Evolutionary conservation across 2,113 vertebrate species (phyloP).

Genomic region (Salvelinus fontinalis): DNA sequence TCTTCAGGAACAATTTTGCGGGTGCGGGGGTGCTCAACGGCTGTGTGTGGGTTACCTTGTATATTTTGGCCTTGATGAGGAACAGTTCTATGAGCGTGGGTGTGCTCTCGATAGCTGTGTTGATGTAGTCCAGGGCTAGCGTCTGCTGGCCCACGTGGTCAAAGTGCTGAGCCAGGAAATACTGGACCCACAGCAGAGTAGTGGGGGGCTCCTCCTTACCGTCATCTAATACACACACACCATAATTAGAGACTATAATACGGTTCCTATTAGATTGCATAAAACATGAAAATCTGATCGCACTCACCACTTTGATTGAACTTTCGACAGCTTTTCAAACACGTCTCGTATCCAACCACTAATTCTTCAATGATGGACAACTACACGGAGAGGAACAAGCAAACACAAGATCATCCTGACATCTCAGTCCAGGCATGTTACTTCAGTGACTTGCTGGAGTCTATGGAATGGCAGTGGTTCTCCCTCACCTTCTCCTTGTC

Average conservation of each 20-base stretch:
- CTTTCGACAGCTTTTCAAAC: slow-evolving; percentile 83
- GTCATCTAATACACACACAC: slow-evolving; percentile 79
- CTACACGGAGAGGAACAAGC: slow-evolving; percentile 64
- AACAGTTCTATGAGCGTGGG: slow-evolving; percentile 91
- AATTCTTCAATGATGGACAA: slow-evolving; percentile 88
- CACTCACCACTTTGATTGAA: slow-evolving; percentile 86
- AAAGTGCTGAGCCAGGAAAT: slow-evolving; percentile 97
- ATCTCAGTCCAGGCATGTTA: too few species aligned
- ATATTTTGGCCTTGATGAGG: slow-evolving; percentile 89
- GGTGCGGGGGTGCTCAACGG: too few species aligned
- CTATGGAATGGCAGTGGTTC: not conserved
- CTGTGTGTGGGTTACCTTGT: slow-evolving; percentile 74
- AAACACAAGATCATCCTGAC: not conserved
- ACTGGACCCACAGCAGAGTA: slow-evolving; percentile 97
- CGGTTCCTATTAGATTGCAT: not conserved
- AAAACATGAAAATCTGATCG: not conserved
- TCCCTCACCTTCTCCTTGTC: slow-evolving; percentile 85
- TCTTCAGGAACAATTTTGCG: too few species aligned
- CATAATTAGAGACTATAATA: not conserved
- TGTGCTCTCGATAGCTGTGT: slow-evolving; percentile 95
- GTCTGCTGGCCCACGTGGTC: slow-evolving; percentile 89
- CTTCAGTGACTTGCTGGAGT: not conserved
- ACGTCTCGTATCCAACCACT: slow-evolving; percentile 85
- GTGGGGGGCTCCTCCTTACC: slow-evolving; percentile 95
- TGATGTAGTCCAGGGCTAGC: slow-evolving; percentile 92